Conservation (phyloP, 30 jellyfish, hydroid and myxozoan species). For the Mastigias papua region DNA sequence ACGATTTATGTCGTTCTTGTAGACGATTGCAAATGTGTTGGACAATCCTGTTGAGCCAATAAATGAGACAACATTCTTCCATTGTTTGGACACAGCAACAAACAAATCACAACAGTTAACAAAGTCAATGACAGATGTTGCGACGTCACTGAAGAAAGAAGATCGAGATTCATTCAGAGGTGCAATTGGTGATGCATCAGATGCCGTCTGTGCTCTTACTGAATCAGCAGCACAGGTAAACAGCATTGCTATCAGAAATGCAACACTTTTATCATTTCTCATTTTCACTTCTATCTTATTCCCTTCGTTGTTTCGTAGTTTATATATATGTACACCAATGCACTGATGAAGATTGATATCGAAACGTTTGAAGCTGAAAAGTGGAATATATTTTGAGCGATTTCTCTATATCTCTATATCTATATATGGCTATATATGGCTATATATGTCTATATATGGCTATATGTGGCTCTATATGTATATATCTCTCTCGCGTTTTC, state of each 20-base stretch:
- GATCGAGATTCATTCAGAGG: slow-evolving; percentile 85
- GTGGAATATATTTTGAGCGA: too few species aligned
- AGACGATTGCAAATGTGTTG: slow-evolving; percentile 85
- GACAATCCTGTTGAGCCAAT: slow-evolving; percentile 98
- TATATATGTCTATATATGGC: too few species aligned
- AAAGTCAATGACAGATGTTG: slow-evolving; percentile 88
- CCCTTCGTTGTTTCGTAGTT: too few species aligned
- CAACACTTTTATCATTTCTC: too few species aligned
- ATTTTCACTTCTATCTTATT: too few species aligned
- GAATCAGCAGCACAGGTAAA: slow-evolving; percentile 98
- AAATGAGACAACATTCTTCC: slow-evolving; percentile 94
- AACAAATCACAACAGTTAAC: slow-evolving; percentile 89
- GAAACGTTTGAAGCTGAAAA: too few species aligned
- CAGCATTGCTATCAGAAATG: neutral
- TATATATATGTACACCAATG: too few species aligned
- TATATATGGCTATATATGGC: too few species aligned
- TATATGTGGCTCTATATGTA: too few species aligned
- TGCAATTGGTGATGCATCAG: slow-evolving; percentile 94
- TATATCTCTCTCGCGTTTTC: too few species aligned
- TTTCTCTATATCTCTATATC: too few species aligned
- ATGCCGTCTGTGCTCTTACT: slow-evolving; percentile 96
- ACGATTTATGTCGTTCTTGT: neutral
- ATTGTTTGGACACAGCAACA: slow-evolving; percentile 96
- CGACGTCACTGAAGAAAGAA: slow-evolving; percentile 87
- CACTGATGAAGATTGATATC: too few species aligned